Evolutionary conservation across 2,888 invertebrate species (phyloP), one percentile per base, ranked within the genome.

Genomic region (Odontocerum albicorne): DNA sequence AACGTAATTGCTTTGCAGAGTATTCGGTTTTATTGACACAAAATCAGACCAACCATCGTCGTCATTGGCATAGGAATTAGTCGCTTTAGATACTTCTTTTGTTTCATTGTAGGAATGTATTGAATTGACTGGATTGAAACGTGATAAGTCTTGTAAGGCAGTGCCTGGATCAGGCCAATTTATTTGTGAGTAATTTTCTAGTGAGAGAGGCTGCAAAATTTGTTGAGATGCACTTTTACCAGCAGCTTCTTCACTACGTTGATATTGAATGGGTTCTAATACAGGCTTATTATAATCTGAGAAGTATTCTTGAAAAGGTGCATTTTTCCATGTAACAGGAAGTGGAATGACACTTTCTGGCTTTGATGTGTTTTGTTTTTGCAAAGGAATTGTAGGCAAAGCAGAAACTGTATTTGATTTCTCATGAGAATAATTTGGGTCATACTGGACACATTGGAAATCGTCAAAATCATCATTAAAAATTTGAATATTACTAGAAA

Each of bases 11-110:
- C 36, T 15, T 13, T 51, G 43, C 20, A 49, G 55, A 49, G 64
- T 68, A 62, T 70, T 72, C 2, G 77, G 75, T 58, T 71, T 73
- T 62, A 74, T 76, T 1, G 78, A 83, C 16, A 83, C 79, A 65
- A 83, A 84, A 60, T 84, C 84, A 1, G 81, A 79, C 83, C 84
- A 84, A 62, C 77, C 77, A 54, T 83, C 82, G 13, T 83, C 82
- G 42, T 82, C 81, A 3, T 75, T 74, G 8, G 67, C 64, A 17
- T 62, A 64, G 64, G 74, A 77, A 27, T 47, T 54, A 27, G 19
- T 49, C 31, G 8, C 46, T 36, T 55, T 57, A 3, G 46, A 8
- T 2, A 44, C 8, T 10, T 58, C 55, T 40, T 61, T 61, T 2
- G 55, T 32, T 49, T 61, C 61, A 62, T 72, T 74, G 42, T 77